Conservation (phyloP, 1,140 invertebrate genomes). For the Bombus sylvicola region DNA sequence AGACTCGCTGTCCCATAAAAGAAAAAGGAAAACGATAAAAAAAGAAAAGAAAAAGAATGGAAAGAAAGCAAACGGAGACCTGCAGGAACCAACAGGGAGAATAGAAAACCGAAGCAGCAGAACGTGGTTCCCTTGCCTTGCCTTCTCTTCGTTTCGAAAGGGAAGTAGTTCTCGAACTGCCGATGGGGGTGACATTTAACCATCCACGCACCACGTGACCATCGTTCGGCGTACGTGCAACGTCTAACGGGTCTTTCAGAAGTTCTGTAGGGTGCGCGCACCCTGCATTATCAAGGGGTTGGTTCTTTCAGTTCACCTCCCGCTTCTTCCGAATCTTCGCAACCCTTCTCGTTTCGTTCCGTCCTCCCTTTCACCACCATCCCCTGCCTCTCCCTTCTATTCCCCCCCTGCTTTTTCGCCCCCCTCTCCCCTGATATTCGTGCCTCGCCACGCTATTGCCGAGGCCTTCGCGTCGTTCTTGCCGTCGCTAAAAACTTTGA, state of each 20-base stretch:
- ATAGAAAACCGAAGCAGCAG: not conserved
- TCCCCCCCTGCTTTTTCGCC: not conserved
- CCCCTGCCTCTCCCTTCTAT: not conserved
- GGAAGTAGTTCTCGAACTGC: slow-evolving; percentile 19
- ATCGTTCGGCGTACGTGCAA: not conserved
- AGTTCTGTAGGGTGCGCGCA: not conserved
- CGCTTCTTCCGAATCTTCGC: no score
- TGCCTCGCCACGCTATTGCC: no score
- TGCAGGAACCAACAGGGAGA: not conserved
- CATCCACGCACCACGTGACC: not conserved
- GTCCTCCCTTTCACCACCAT: not conserved
- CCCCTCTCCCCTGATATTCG: no score
- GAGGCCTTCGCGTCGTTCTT: no score
- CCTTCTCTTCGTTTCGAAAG: not conserved
- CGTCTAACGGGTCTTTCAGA: slow-evolving; percentile 30
- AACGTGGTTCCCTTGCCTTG: not conserved
- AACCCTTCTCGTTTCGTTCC: not conserved
- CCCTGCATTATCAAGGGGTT: no score
- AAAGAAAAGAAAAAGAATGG: not conserved
- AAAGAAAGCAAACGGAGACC: not conserved
- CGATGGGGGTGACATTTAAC: slow-evolving; percentile 38
- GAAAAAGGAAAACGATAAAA: not conserved
- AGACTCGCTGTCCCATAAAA: no score
- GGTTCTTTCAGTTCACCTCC: not conserved
- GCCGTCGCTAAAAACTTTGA: slow-evolving; percentile 68